Evolutionary conservation across 2,113 vertebrate species (phyloP), one percentile per base, ranked within the genome.

Genomic region (Urocynchramus pylzowi): DNA sequence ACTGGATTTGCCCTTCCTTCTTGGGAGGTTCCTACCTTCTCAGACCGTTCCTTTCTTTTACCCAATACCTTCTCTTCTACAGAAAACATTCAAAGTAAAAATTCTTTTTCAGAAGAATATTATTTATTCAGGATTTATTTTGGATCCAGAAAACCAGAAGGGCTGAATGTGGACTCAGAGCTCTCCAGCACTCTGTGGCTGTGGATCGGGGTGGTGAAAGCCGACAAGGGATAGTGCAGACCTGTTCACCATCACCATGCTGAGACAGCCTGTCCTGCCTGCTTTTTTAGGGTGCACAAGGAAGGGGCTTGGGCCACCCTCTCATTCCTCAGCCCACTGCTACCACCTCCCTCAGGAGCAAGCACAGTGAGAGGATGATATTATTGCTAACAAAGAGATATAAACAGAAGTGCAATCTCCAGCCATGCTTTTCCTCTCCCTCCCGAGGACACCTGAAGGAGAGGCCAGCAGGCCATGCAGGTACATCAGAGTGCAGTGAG

Each of bases 181-280:
- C 23, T 73, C 27, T 74, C 77, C 42, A 67, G 73, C 0, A 0
- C 60, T 47, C 15, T 39, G 24, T 78, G 50, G 7, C 17, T 75
- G 14, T 53, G 65, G 31, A 7, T 22, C 2, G 0, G 11, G 22
- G 10, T 54, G 2, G 7, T 67, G 28, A 63, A 59, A 75, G 33
- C 28, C 39, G 17, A 2, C 16, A 17, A 33, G 5, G 23, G 19
- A 74, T 37, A 17, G 39, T 28, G 47, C 31, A 67, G 52, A 28
- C 13, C 13, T 8, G 13, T 42, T 56, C 3, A 13, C n/a, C 47
- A 16, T 33, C 0, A 0, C 3, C 0, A 1, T 18, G 3, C 69
- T 63, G n/a, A 57, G 50, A 24, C 61, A 59, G 27, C 9, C 42
- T 39, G 39, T 67, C 56, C 18, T 30, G 18, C 2, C 27, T 5